Base-by-base conservation (phyloP, 92 coral and sea anemone genomes). In the Siderastrea radians region DNA sequence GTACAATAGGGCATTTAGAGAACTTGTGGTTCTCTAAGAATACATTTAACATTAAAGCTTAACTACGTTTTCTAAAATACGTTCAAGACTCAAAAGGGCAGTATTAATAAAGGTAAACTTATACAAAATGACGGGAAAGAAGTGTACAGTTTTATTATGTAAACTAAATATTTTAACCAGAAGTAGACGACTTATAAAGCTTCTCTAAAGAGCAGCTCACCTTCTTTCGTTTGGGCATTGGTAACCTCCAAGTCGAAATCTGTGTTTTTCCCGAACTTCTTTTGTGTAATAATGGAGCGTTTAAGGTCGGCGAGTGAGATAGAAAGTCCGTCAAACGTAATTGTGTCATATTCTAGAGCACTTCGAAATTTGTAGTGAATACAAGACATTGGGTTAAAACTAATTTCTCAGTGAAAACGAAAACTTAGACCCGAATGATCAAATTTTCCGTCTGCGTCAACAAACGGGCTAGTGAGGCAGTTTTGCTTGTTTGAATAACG, bases 361-460 rank as follows among this genome's bases (percentile, higher is more conserved):
- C 98, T 98, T 84, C 97, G 94, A 85, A 98, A 98, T 84, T 98
- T 98, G 71, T 98, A 98, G 78, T 98, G 99, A 77, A 98, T 96
- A 88, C 98, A 96, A 63, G 99, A 98, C 99, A 98, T 98, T 64
- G 17, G 72, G 49, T 57, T 68, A 6, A 11, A 10, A 9, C 55
- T 15, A 55, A 81, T 44, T 70, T 79, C 55, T 8, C 13, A 17
- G 16, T 17, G 58, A 71, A 58, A 70, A 59, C 69, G 65, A 55
- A 68, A 82, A 59, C 75, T 5, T 6, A 2, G 64, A 84, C 48
- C 82, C 71, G 48, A 82, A 46, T 50, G 44, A 54, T 53, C 7
- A 13, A 77, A 61, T 45, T 2, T 14, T 45, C 52, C 38, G 19
- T 49, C 60, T 7, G 44, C 48, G 11, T 13, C 19, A 12, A 62